Evolutionary conservation across 2,797 vertebrate species (phyloP).

Genomic region (Enteromius treurensis): DNA sequence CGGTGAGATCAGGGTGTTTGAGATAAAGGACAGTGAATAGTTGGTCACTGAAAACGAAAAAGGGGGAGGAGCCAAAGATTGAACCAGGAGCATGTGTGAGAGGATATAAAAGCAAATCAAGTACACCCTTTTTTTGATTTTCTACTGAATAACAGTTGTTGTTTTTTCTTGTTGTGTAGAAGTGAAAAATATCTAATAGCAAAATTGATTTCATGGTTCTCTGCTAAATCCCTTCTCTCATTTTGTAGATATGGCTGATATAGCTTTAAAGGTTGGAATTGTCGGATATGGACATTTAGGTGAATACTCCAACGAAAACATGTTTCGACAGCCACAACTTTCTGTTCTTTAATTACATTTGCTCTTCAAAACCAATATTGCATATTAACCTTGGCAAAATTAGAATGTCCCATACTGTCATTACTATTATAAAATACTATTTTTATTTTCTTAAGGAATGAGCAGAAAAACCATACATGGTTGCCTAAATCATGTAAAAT

Average conservation of each 20-base stretch:
- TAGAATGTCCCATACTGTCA: neutral
- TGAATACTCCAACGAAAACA: conserved; percentile 53
- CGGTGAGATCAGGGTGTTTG: conserved; percentile 8
- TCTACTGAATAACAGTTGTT: neutral
- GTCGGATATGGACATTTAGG: conserved; percentile 82
- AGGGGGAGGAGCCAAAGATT: conserved; percentile 24
- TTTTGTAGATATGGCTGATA: conserved; percentile 65
- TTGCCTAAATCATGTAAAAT: neutral
- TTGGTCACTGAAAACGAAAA: conserved; percentile 3
- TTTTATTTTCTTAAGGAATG: neutral
- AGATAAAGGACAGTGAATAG: conserved; percentile 6
- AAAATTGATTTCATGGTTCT: neutral
- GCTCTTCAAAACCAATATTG: neutral
- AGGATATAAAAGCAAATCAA: neutral
- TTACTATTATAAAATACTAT: neutral
- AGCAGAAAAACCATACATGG: neutral
- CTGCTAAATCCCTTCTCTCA: neutral
- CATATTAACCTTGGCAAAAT: neutral
- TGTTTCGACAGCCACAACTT: neutral
- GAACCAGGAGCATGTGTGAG: neutral
- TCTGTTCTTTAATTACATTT: neutral
- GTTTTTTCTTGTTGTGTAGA: neutral
- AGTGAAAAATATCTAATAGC: neutral
- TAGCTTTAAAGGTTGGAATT: conserved; percentile 71
- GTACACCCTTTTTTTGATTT: no score